Percentiles rank a stretch among this genome's conserved stretches.
Conservation (phyloP, 2,888 invertebrate genomes). For the Nasonovia ribisnigri region DNA sequence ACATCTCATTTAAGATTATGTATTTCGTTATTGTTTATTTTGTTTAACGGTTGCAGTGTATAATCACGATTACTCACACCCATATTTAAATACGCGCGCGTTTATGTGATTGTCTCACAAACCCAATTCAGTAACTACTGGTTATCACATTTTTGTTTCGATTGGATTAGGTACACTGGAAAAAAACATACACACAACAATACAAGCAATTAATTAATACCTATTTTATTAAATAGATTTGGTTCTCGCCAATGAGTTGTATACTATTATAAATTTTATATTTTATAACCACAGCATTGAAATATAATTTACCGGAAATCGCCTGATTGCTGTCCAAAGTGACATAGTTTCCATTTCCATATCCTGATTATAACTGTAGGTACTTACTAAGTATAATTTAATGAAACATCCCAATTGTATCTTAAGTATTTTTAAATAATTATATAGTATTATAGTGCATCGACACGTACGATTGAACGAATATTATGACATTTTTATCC, state of each 20-base stretch:
- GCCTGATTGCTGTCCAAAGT: not conserved
- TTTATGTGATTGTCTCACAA: not conserved
- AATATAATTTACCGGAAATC: not conserved
- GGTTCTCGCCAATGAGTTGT: not conserved
- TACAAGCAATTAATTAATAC: not conserved
- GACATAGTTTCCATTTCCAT: not conserved
- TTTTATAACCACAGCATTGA: not conserved
- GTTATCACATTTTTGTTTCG: not conserved
- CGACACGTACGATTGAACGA: too few species aligned
- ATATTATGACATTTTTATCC: too few species aligned
- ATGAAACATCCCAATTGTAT: not conserved
- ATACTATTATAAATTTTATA: not conserved
- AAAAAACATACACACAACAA: not conserved
- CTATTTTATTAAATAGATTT: not conserved
- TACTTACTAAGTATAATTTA: not conserved
- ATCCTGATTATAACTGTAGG: not conserved
- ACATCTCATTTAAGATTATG: not conserved
- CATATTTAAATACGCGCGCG: not conserved
- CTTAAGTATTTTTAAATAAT: too few species aligned
- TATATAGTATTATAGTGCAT: too few species aligned
- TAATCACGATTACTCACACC: not conserved
- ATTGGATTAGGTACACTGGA: not conserved
- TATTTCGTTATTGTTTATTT: not conserved
- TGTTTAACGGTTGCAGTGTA: not conserved
- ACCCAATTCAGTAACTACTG: not conserved